Evolutionary conservation across 2,888 invertebrate genomes (phyloP), one percentile per base, ranked within the genome.

Genomic region (Nomada fucata): DNA sequence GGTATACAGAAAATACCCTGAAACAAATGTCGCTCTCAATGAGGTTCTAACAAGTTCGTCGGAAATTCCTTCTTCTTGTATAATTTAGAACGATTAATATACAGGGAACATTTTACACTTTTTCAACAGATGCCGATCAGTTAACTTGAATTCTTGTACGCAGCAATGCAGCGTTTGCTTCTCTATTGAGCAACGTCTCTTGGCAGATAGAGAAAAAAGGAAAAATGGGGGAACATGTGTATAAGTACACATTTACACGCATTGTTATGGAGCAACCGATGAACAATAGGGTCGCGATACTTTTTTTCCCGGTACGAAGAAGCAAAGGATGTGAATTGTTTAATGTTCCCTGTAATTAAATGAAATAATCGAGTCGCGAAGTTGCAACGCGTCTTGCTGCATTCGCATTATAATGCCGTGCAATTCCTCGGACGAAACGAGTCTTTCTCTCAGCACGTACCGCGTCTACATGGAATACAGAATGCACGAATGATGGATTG

Each of bases 331-430:
- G 61, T 76, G 73, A 83, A 73, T 78, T 64, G 71, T 71, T 74
- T 69, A 78, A 80, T 74, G 83, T 82, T 85, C 83, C 65, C 82
- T 70, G 76, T 84, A 87, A 88, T 89, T 88, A 89, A 89, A 82
- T 79, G 77, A 82, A 88, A 87, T 85, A 84, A 84, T 81, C 72
- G 83, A 83, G 85, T 76, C 63, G 77, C 69, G 73, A 71, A 79
- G 75, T 81, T 80, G 83, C 75, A 83, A 71, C 79, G 81, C 57
- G 73, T 68, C 36, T n/a, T 10, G 47, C n/a, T 64, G 79, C 82
- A 77, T 80, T 89, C 86, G 84, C 88, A 85, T 88, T 88, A 89
- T 85, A 88, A 89, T 89, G 83, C 89, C 84, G 72, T 44, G 82
- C 83, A 88, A 88, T 89, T 84, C 83, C 84, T 73, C 79, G 67